A percentile compares a stretch with the other conserved stretches of the same genome.
Conservation (phyloP, 2,113 vertebrate genomes). For the Anarhynchus alexandrinus region DNA sequence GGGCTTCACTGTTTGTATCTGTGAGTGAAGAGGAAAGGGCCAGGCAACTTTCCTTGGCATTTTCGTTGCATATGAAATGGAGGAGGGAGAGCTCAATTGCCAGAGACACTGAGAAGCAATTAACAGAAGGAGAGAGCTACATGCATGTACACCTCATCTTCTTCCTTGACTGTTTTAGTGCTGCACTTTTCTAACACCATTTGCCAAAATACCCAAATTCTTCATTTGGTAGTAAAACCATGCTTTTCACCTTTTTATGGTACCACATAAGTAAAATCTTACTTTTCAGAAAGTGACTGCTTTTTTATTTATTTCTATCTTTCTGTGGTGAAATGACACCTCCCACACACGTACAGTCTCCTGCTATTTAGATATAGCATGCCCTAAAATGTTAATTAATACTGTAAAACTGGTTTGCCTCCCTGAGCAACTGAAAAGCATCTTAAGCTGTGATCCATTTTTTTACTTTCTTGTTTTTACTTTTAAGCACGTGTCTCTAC, state of each 20-base stretch:
- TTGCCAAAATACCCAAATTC: background rate
- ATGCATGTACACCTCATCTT: fast-evolving
- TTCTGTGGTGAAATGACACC: background rate
- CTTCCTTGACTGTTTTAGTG: background rate
- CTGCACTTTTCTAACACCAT: background rate
- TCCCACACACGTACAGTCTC: background rate
- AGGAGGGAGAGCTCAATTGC: background rate
- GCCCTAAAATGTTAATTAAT: slow-evolving; percentile 46
- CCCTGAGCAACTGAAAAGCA: background rate
- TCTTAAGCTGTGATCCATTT: background rate
- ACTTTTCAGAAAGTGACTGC: background rate
- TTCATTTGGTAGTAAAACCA: background rate
- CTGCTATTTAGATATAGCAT: background rate
- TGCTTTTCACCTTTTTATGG: background rate
- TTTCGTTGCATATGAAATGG: background rate
- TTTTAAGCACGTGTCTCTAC: background rate
- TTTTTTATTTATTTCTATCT: background rate
- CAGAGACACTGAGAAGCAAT: background rate
- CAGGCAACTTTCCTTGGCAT: background rate
- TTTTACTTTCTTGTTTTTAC: background rate
- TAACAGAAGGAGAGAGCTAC: background rate
- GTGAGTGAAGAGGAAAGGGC: background rate
- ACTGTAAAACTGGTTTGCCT: background rate
- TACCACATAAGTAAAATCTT: background rate
- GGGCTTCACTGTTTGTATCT: background rate